phyloP scores from a whole-genome alignment of 2,797 vertebrate species.

The Acanthopagrus latus region DNA sequence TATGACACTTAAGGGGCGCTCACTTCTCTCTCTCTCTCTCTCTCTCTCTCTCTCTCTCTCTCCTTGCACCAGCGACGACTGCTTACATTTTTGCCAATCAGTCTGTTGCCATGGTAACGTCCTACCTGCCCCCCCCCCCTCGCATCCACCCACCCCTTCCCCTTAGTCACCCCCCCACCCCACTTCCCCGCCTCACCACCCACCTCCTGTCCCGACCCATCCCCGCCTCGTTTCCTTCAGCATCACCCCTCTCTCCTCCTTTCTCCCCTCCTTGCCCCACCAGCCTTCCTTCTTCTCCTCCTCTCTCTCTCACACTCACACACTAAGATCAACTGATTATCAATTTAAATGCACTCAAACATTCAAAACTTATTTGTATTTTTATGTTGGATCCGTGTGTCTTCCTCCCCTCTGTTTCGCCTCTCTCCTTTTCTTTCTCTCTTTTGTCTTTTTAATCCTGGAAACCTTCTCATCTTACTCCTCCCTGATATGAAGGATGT shows the following conservation, averaged over 20 bases:
- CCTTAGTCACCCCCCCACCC: neutral
- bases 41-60: constrained; percentile 79
- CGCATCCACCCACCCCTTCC: constrained; percentile 31
- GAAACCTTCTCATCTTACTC: constrained; percentile 8
- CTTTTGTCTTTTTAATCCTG: neutral
- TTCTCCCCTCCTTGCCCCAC: constrained; percentile 36
- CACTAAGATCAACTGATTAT: neutral
- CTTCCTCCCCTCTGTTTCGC: neutral
- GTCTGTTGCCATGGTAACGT: constrained; percentile 97
- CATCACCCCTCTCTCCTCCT: constrained; percentile 40
- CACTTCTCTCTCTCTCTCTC: constrained; percentile 85
- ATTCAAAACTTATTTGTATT: neutral
- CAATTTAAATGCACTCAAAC: neutral
- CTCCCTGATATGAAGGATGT: constrained; percentile 80
- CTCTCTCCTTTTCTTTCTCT: constrained; percentile 16
- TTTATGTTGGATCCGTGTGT: neutral
- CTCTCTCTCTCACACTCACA: neutral
- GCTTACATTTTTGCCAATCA: constrained; percentile 99
- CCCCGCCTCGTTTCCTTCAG: constrained; percentile 57
- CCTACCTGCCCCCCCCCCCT: constrained; percentile 86
- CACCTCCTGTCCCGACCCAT: constrained; percentile 61
- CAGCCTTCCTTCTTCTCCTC: constrained; percentile 7
- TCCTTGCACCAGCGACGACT: constrained; percentile 94
- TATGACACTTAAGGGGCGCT: constrained; percentile 97
- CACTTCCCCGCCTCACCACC: constrained; percentile 5